A percentile compares a stretch with the other conserved stretches of the same genome.
phyloP scores from a whole-genome alignment of 1,140 invertebrate species.

The Drosophila grimshawi region DNA sequence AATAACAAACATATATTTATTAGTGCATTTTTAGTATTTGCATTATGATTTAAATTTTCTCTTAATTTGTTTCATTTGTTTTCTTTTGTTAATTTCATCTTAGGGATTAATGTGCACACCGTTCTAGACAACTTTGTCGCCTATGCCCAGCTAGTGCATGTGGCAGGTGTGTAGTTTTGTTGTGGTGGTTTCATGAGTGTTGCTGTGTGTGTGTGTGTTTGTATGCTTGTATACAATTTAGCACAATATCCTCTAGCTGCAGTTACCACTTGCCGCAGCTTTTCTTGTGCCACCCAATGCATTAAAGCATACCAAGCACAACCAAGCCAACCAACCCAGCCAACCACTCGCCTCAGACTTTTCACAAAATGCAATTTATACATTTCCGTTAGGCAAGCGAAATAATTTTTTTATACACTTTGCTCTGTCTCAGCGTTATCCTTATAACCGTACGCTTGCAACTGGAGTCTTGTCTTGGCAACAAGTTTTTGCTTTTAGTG shows the following conservation, averaged over 20 bases:
- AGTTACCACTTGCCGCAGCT: slow-evolving; percentile 59
- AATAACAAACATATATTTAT: too few relatives aligned
- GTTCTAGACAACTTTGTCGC: slow-evolving; percentile 57
- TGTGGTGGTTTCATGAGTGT: slow-evolving; percentile 15
- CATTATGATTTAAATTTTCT: too few relatives aligned
- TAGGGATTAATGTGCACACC: background rate
- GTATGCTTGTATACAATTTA: slow-evolving; percentile 61
- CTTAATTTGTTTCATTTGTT: too few relatives aligned
- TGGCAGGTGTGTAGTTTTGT: slow-evolving; percentile 51
- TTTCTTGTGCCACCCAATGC: slow-evolving; percentile 24
- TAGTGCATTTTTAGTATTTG: too few relatives aligned
- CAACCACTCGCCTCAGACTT: slow-evolving; percentile 14
- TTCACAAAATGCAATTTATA: slow-evolving; percentile 79
- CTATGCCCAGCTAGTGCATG: slow-evolving; percentile 21
- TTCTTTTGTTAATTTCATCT: background rate
- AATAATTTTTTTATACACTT: slow-evolving; percentile 57
- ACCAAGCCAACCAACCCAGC: background rate
- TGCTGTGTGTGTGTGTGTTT: slow-evolving; percentile 35
- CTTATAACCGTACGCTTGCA: background rate
- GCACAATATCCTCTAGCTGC: slow-evolving; percentile 69
- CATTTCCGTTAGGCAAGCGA: slow-evolving; percentile 78
- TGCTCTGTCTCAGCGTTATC: slow-evolving; percentile 13
- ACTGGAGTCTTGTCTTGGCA: slow-evolving; percentile 9
- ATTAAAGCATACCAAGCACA: slow-evolving; percentile 38
- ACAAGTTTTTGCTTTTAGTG: slow-evolving; percentile 75